Evolutionary conservation across 1,140 invertebrate genomes (phyloP), one percentile per base, ranked within the genome.

Genomic region (Cherax quadricarinatus): DNA sequence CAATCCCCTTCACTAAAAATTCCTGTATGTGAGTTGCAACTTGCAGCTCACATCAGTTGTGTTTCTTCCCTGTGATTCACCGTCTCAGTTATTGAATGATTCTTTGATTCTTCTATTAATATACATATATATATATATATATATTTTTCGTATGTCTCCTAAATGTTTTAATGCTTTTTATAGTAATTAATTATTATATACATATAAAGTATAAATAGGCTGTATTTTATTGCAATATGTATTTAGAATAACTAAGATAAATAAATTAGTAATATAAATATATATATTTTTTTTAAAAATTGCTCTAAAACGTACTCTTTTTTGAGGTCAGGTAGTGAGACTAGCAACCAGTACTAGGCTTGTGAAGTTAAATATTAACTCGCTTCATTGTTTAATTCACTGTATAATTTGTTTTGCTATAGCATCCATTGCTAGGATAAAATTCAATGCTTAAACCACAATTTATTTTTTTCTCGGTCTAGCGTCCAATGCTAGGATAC

Each of bases 211-310:
- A 83, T 57, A 60, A 24, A 57, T 83, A 83, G 81, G 57, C 57
- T 83, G 81, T 57, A 83, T 18, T 57, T 57, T 83, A 83, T 83
- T 83, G 51, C 81, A 83, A 83, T 83, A 83, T 83, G 81, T 83
- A 83, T 83, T 57, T 83, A 83, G 81, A 57, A 83, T 24, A 83
- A 83, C 81, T 83, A 75, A 75, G 70, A 75, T 75, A 75, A 7
- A 75, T 75, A 41, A 41, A 41, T 41, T 41, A 41, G 30, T 21
- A 75, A 75, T 30, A 7, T 75, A 75, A n/a, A 75, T 24, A 30
- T 75, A 75, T 24, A 75, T 7, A 73, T 73, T 4, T 30, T 24
- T 75, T 24, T 75, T 75, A 24, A 75, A 24, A n/a, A 75, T 21
- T 30, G 70, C 70, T 75, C 1, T 21, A 75, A 75, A 75, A 75